Base-by-base conservation (phyloP, 2,888 invertebrate genomes). In the Amblyjoppa fuscipennis region DNA sequence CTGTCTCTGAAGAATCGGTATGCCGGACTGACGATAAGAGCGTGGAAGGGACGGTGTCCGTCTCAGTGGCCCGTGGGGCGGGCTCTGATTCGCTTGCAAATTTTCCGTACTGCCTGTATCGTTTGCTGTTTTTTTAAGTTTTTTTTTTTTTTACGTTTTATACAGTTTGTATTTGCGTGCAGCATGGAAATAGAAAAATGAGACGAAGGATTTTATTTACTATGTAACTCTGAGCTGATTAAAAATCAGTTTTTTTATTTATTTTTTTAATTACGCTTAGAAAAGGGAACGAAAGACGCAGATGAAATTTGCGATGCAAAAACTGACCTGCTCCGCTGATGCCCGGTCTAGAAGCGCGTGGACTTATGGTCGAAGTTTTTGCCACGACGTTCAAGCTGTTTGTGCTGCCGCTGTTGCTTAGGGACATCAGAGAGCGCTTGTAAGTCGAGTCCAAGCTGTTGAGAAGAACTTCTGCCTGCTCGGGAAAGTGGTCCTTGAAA, bases 401-500 rank as follows among this genome's bases (percentile, higher is more conserved):
- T 84, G 95, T 95, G 56, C 95, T 95, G n/a, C 95, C 95, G 81
- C 95, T 95, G 88, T 95, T 95, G 49, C 95, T 95, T 5, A 95
- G 93, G 90, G 96, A 96, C 90, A 96, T 95, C 49, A 97, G 93
- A 83, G 96, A 96, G 88, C 96, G 95, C 93, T 97, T 96, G 92
- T 97, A 96, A 73, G 95, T 96, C 1, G 97, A 95, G 92, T 99
- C 99, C 73, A 99, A 95, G 0, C 97, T 96, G 78, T 96, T 96
- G 90, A 99, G 96, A 87, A 99, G 95, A 38, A 96, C 95, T 87
- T 99, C 99, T 0, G 99, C 99, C 90, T 98, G 97, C 2, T 97
- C 97, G 0, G 98, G 98, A 95, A 99, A 99, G 92, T 98, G 98
- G 2, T 97, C 96, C 77, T 97, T 96, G 95, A 98, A 99, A 20